Conservation (phyloP, 2,888 invertebrate species). For the Phymatocera aterrima region DNA sequence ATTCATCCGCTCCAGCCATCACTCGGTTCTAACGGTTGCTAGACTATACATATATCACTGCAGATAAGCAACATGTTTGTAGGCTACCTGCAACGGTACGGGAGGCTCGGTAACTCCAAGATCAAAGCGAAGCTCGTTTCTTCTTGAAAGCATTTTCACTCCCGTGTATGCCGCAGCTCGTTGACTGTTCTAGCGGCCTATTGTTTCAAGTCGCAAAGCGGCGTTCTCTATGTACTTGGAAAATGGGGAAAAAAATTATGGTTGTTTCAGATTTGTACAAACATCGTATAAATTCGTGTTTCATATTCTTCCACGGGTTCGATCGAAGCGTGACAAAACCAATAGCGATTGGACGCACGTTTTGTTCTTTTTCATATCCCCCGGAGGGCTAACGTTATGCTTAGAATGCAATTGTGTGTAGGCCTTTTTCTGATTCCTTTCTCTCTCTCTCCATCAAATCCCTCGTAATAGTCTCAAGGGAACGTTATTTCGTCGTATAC, state of each 20-base stretch:
- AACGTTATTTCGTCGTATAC: neutral
- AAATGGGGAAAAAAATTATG: neutral
- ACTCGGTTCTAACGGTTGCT: neutral
- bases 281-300: neutral
- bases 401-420: neutral
- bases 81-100: neutral
- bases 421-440: neutral
- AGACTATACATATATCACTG: constrained; percentile 2
- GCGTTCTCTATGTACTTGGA: neutral
- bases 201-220: constrained; percentile 19
- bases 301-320: neutral
- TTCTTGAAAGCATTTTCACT: constrained; percentile 28
- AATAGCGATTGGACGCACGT: neutral
- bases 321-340: neutral
- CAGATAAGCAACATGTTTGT: constrained; percentile 17
- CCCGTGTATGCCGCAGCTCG: neutral
- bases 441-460: neutral
- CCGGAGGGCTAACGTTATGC: neutral
- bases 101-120: neutral
- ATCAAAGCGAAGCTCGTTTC: constrained; percentile 31
- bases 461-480: constrained; percentile 1
- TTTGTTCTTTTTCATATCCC: neutral
- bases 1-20: neutral
- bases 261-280: neutral
- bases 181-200: neutral